These are phyloP conservation scores for Oedothorax gibbosus DNA, from an alignment of 1,140 invertebrate genomes.

Conservation along the genomic window DNA sequence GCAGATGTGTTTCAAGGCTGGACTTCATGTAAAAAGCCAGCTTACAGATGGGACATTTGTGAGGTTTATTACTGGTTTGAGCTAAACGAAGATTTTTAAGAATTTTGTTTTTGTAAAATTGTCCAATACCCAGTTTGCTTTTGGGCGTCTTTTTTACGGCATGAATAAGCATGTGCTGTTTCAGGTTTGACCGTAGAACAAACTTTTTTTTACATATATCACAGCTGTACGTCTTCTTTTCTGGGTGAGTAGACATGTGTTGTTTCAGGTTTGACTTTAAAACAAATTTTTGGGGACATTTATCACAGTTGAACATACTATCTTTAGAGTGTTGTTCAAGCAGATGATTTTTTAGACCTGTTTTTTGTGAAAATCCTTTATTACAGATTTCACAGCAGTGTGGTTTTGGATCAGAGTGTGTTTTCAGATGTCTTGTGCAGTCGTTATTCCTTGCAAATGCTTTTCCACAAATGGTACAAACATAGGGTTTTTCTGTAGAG, in stretches of 20 bases:
- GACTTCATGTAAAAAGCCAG: too few species aligned
- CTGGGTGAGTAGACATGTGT: background rate
- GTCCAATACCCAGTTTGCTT: too few species aligned
- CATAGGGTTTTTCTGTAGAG: background rate
- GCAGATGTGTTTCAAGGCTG: background rate
- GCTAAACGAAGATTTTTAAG: too few species aligned
- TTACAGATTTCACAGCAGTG: background rate
- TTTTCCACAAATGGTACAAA: background rate
- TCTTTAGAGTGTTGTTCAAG: background rate
- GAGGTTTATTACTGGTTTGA: too few species aligned
- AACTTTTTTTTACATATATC: background rate
- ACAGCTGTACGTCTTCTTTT: background rate
- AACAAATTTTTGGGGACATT: background rate
- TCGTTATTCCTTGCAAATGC: background rate
- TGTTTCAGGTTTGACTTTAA: background rate
- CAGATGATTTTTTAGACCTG: background rate
- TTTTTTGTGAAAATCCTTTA: background rate
- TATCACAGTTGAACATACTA: background rate
- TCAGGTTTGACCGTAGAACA: background rate
- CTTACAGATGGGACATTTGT: too few species aligned
- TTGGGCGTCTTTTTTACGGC: background rate
- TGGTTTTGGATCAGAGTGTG: background rate
- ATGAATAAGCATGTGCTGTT: background rate
- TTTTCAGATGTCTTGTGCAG: background rate
- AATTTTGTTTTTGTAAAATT: too few species aligned